Evolutionary conservation across 2,888 invertebrate species (phyloP).

Genomic region (Caenorhabditis imperialis): DNA sequence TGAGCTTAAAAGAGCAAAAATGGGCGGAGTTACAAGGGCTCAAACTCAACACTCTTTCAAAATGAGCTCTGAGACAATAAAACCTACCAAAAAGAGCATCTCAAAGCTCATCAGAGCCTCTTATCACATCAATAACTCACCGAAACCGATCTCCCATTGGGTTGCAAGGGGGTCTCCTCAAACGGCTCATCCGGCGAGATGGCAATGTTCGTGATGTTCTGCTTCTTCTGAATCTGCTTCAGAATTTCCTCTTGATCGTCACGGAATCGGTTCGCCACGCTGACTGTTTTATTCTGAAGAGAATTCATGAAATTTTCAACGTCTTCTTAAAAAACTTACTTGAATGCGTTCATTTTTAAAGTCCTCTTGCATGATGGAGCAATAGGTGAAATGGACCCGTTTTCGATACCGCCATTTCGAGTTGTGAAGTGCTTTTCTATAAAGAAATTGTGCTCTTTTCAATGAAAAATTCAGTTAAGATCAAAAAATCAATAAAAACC

Average conservation of each 20-base stretch:
- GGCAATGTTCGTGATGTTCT: conserved; percentile 64
- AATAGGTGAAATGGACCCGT: conserved; percentile 77
- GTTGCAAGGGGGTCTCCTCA: conserved; percentile 12
- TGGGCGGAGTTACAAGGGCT: no score
- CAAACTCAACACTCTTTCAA: no score
- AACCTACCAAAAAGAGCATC: no score
- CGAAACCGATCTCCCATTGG: conserved; percentile 19
- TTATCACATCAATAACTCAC: background rate
- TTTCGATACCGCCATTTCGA: conserved; percentile 76
- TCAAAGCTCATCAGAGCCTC: no score
- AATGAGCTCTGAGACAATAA: no score
- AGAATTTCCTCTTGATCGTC: conserved; percentile 62
- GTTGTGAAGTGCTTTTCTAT: conserved; percentile 72
- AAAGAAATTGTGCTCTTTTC: conserved; percentile 2
- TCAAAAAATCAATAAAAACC: conserved; percentile 13
- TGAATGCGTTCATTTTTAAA: conserved; percentile 57
- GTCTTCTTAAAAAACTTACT: conserved; percentile 14
- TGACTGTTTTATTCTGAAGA: conserved; percentile 53
- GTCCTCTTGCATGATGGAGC: conserved; percentile 72
- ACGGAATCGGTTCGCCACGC: conserved; percentile 52
- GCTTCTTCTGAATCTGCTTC: conserved; percentile 61
- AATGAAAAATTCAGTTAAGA: conserved; percentile 1
- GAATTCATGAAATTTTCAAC: no score
- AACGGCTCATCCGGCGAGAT: conserved; percentile 52
- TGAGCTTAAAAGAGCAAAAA: no score